Base-by-base conservation (phyloP, 2,888 invertebrate genomes). In the Cheilosia urbana region DNA sequence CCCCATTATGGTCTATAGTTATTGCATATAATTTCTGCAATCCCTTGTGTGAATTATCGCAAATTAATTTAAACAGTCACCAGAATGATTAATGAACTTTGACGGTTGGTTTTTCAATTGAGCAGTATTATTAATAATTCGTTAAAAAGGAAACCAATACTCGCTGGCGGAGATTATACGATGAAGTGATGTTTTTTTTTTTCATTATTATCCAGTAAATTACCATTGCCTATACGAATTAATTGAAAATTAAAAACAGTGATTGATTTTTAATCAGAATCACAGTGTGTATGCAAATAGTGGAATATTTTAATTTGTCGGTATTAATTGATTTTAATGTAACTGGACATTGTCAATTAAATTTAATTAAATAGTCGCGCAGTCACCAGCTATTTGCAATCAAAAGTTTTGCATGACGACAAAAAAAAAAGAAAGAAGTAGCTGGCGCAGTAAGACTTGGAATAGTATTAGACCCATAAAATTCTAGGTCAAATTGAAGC, bases 1-100 rank as follows among this genome's bases (percentile, higher is more conserved):
- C 51, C 21, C 51, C 15, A 6, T 1, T 24, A 21, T 9, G 30
- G 30, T 13, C 6, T 13, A 11, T 7, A n/a, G 7, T 17, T 45
- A 47, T 47, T 19, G 3, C 7, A 17, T 3, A 19, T 4, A 27
- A 51, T 15, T 13, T 24, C 13, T 51, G 21, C 9, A 4, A 6
- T 11, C 30, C 17, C 2, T 42, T 58, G 19, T 42, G 27, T 51
- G 27, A 51, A 30, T 71, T 58, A 60, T 72, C 60, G n/a, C 19
- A 40, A 72, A 62, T 72, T 51, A 72, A 72, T 72, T 72, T 62
- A 72, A 72, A 51, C 51, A 40, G 49, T 60, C 71, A 37, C 34
- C 51, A 19, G 17, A 40, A 62, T 72, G 58, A 72, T 72, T 62
- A 62, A 72, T 62, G 42, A 51, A 72, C 71, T 72, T 49, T 47